Percentiles rank a stretch among this genome's conserved stretches.
These are phyloP conservation scores for Drosophila orosa DNA, from an alignment of 1,140 invertebrate species.

Conservation along the genomic window DNA sequence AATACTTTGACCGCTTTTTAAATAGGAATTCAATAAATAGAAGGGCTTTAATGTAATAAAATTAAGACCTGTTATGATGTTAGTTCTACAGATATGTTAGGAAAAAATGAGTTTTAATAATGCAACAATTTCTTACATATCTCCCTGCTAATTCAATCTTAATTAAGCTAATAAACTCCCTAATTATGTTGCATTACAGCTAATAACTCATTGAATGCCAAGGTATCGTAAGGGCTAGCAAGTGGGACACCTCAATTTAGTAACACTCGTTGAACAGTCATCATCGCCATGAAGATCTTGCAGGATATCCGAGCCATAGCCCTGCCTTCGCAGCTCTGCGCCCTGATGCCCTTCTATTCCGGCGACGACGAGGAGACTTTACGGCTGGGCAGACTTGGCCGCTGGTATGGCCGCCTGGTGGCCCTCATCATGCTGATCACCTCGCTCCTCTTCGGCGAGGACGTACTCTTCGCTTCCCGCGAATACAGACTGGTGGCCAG, in stretches of 20 bases:
- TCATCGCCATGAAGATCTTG: constrained; percentile 53
- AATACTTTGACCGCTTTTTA: no score
- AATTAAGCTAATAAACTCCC: neutral
- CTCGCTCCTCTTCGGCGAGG: constrained; percentile 41
- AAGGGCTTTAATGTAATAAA: no score
- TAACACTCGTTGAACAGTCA: neutral
- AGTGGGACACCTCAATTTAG: neutral
- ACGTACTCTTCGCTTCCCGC: constrained; percentile 54
- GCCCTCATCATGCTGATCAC: constrained; percentile 28
- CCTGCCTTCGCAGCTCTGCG: constrained; percentile 45
- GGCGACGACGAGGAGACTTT: constrained; percentile 43
- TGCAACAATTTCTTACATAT: no score
- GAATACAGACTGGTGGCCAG: constrained; percentile 55
- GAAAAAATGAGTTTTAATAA: no score
- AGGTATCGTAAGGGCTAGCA: neutral
- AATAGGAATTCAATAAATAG: no score
- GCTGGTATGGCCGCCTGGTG: constrained; percentile 46
- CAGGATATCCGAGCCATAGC: constrained; percentile 37
- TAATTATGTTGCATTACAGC: neutral
- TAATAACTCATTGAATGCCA: neutral
- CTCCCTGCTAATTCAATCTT: no score
- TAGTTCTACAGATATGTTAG: no score
- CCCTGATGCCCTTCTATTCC: constrained; percentile 49
- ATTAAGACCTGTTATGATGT: no score
- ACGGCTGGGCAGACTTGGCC: constrained; percentile 16